These are phyloP conservation scores for Phrynocephalus vlangalii DNA, from an alignment of 2,797 vertebrate species.

Conservation along the genomic window DNA sequence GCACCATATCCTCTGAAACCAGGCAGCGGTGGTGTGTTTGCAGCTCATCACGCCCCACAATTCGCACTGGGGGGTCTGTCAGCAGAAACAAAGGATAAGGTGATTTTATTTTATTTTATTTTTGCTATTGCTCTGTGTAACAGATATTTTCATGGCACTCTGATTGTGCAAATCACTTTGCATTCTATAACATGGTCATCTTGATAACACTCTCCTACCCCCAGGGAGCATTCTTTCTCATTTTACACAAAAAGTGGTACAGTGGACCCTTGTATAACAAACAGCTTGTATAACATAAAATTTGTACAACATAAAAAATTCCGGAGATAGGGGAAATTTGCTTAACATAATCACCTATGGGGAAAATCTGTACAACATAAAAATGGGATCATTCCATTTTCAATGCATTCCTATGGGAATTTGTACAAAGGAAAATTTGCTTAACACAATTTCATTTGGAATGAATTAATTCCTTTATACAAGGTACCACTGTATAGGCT, in stretches of 20 bases:
- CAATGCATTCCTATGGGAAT: too few species aligned
- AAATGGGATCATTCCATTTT: too few species aligned
- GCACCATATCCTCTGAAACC: constrained; percentile 88
- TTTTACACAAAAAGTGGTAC: not conserved
- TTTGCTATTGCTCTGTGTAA: not conserved
- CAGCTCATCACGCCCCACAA: constrained; percentile 82
- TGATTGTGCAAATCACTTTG: not conserved
- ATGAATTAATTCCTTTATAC: too few species aligned
- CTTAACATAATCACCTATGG: too few species aligned
- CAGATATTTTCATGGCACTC: not conserved
- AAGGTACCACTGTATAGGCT: not conserved
- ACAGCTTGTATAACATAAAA: too few species aligned
- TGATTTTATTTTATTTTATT: too few species aligned
- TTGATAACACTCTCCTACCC: not conserved
- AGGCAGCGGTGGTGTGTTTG: constrained; percentile 77
- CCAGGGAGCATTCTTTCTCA: not conserved
- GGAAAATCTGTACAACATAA: too few species aligned
- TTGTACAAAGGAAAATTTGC: too few species aligned
- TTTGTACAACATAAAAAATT: too few species aligned
- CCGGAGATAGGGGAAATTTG: too few species aligned
- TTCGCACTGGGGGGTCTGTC: constrained; percentile 84
- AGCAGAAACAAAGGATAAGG: constrained; percentile 52
- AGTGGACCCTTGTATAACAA: too few species aligned
- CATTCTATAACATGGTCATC: not conserved
- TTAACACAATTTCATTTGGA: too few species aligned